Conservation (phyloP, 1,140 invertebrate species). For the Caenorhabditis elegans region WBcel235 BX284604.4:761501-762000, state of each 20-base stretch:
- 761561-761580: too few relatives aligned
- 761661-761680: conserved; percentile 36
- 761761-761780: conserved; percentile 26
- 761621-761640: conserved; percentile 37
- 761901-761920: neutral
- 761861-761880: neutral
- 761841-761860: neutral
- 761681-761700: conserved; percentile 33
- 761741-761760: conserved; percentile 22
- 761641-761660: conserved; percentile 20
- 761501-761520: too few relatives aligned
- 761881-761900: neutral
- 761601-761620: conserved; percentile 34
- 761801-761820: conserved; percentile 10
- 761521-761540: too few relatives aligned
- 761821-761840: neutral
- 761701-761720: conserved; percentile 34
- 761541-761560: too few relatives aligned
- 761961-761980: conserved; percentile 22
- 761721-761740: conserved; percentile 31
- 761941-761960: conserved; percentile 12
- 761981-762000: conserved; percentile 25
- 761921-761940: neutral
- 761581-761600: neutral
- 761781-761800: neutral